Conservation (phyloP, 2,113 vertebrate species). For the Tauraco erythrolophus region DNA sequence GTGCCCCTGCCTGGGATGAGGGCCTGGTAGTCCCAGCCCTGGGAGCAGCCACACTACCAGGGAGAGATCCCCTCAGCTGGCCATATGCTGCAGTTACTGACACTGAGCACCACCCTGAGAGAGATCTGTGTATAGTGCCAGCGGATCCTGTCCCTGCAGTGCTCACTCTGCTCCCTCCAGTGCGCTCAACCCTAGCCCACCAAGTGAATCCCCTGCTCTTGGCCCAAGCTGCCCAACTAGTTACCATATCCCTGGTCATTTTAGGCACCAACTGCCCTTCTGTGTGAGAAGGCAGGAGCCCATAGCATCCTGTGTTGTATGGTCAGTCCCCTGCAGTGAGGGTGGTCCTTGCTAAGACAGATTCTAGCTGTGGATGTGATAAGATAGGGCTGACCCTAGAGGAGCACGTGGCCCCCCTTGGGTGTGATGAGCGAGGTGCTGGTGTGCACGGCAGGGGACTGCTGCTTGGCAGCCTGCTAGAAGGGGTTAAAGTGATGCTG, state of each 20-base stretch:
- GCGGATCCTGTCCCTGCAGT: neutral
- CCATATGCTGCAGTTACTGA: neutral
- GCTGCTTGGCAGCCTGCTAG: neutral
- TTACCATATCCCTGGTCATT: neutral
- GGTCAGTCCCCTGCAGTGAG: neutral
- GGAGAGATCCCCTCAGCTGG: neutral
- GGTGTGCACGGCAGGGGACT: neutral
- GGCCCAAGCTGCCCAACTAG: neutral
- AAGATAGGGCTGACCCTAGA: neutral
- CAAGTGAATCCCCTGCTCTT: rapidly evolving
- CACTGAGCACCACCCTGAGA: neutral
- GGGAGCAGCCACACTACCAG: neutral
- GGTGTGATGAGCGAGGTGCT: neutral
- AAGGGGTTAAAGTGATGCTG: neutral
- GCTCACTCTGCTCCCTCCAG: neutral
- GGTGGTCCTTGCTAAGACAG: neutral
- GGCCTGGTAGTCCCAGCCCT: neutral
- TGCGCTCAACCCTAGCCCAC: neutral
- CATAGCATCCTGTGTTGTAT: neutral
- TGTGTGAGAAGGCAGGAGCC: neutral
- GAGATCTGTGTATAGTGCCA: neutral
- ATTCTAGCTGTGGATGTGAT: neutral
- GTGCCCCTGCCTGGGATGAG: rapidly evolving
- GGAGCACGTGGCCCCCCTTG: neutral
- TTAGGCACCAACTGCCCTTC: neutral